A percentile compares a stretch with the other conserved stretches of the same genome.
Evolutionary conservation across 92 coral and sea anemone species (phyloP).

Genomic region (Phenganax stokvisi): DNA sequence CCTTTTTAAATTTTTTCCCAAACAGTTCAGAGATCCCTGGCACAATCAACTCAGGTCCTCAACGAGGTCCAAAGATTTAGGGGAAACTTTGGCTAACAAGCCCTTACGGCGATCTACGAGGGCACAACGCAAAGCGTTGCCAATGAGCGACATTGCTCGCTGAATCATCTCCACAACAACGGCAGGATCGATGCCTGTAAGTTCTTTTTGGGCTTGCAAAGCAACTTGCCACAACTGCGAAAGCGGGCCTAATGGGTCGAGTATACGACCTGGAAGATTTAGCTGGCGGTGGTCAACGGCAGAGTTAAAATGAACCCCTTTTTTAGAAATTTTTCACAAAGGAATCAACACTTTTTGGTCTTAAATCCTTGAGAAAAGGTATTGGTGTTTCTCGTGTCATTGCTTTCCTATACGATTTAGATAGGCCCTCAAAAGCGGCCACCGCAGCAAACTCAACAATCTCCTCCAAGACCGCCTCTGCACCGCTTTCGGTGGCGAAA

Average conservation of each 20-base stretch:
- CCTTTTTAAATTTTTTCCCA: constrained; percentile 6
- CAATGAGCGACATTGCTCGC: background rate
- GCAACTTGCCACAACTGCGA: background rate
- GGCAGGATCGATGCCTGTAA: background rate
- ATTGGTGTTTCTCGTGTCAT: background rate
- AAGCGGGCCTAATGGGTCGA: background rate
- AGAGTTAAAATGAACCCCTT: background rate
- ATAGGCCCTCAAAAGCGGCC: constrained; percentile 3
- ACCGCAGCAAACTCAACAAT: constrained; percentile 1
- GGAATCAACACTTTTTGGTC: background rate
- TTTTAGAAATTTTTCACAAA: constrained; percentile 8
- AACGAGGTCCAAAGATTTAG: background rate
- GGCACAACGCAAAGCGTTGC: background rate
- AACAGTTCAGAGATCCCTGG: background rate
- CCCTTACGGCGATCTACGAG: background rate
- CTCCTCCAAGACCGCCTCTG: background rate
- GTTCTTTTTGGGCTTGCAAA: background rate
- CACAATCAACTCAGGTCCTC: background rate
- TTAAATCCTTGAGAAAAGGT: background rate
- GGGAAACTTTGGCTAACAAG: background rate
- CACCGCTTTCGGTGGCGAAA: background rate
- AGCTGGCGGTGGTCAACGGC: background rate
- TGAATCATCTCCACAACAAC: background rate
- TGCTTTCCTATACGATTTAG: background rate
- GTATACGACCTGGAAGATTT: background rate